Conservation (phyloP, 2,888 invertebrate species). For the Thera britannica region DNA sequence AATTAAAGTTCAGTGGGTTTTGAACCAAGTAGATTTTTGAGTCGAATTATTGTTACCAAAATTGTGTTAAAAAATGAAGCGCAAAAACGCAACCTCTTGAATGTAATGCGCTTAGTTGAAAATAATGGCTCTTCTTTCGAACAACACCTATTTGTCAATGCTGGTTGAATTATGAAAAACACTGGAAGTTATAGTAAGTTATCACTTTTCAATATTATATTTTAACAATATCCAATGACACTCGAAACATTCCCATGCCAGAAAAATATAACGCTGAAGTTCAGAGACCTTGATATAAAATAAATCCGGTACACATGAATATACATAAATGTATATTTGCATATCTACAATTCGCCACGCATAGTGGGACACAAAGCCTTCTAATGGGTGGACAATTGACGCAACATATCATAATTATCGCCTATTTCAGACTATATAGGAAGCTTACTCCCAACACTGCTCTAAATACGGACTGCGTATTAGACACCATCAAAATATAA, state of each 20-base stretch:
- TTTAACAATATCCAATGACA: constrained; percentile 29
- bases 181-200: constrained; percentile 16
- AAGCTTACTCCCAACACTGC: constrained; percentile 55
- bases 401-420: constrained; percentile 82
- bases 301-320: constrained; percentile 38
- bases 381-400: constrained; percentile 79
- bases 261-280: constrained; percentile 26
- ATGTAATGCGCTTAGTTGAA: not conserved
- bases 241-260: constrained; percentile 26
- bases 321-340: constrained; percentile 57
- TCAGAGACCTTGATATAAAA: constrained; percentile 31
- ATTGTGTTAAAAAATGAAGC: not conserved
- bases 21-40: not conserved
- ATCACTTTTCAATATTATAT: constrained; percentile 14
- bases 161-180: too few relatives aligned
- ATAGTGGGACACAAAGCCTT: constrained; percentile 70
- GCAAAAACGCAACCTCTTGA: not conserved
- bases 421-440: constrained; percentile 77
- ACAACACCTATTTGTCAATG: too few relatives aligned
- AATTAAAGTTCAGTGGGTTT: not conserved
- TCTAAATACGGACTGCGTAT: constrained; percentile 52
- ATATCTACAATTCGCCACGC: constrained; percentile 66
- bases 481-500: constrained; percentile 47
- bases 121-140: too few relatives aligned
- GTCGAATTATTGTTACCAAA: not conserved